Evolutionary conservation across 2,113 vertebrate genomes (phyloP), one percentile per base, ranked within the genome.

Genomic region (Xiphophorus hellerii): DNA sequence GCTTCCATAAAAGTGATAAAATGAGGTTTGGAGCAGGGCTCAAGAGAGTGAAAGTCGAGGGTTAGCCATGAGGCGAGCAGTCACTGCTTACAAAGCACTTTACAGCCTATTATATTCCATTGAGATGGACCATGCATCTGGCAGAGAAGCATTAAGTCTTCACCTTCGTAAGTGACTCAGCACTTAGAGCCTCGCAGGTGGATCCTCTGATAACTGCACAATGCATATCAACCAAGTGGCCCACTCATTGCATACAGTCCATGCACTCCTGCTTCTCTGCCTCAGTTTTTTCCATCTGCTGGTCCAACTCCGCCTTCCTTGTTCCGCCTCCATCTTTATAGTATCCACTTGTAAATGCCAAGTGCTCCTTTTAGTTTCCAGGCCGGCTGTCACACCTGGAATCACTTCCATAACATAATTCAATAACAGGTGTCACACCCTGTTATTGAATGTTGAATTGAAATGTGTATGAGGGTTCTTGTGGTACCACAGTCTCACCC

Each of bases 141-240:
- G 83, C 80, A 90, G 90, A 90, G 91, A 92, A 92, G 90, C 91
- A 91, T 92, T 93, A 88, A 85, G 90, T 84, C 90, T 83, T 74
- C 62, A 85, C 33, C 79, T 84, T 87, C 69, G 78, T 42, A 81
- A 85, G 84, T 93, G 92, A 93, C 90, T 93, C 92, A 93, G 92
- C 90, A 90, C 79, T 91, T 62, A 61, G 80, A 89, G 80, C 77
- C 72, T 84, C 65, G 66, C 90, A 91, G 88, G 90, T 91, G 90
- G 87, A 90, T 87, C 72, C 84, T 77, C 73, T 84, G 81, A 85
- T 87, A 87, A 80, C 81, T 69, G 78, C 75, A 89, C 78, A 81
- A 89, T 84, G 88, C 90, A 92, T 92, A 90, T 88, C 87, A 91
- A 90, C 91, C 81, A 89, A 82, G 85, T 81, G 78, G 61, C 58